These are phyloP conservation scores for Pissodes strobi DNA, from an alignment of 1,140 invertebrate genomes.

Conservation along the genomic window DNA sequence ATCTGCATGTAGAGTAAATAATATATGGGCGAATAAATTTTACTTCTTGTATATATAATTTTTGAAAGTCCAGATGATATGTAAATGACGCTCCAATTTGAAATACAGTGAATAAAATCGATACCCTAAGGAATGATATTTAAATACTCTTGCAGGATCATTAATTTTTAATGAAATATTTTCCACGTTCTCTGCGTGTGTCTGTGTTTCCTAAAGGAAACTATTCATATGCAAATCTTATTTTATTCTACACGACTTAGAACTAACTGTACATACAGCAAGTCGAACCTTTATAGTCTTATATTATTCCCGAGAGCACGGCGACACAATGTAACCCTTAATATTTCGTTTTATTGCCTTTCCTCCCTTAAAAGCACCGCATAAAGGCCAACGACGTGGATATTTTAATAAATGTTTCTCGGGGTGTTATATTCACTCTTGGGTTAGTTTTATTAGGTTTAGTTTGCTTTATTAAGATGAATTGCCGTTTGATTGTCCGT, in stretches of 20 bases:
- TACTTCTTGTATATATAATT: no score
- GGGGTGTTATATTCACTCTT: constrained; percentile 6
- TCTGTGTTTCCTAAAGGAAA: constrained; percentile 16
- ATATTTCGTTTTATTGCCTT: constrained; percentile 34
- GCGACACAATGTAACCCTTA: constrained; percentile 32
- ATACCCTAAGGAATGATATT: no score
- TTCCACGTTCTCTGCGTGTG: neutral
- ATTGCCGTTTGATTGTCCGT: neutral
- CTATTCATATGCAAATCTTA: constrained; percentile 30
- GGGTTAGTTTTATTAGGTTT: constrained; percentile 1
- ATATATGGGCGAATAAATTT: no score
- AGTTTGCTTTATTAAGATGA: constrained; percentile 4
- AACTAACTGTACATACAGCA: constrained; percentile 25
- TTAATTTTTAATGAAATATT: no score
- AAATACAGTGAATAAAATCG: no score
- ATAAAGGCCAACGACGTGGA: constrained; percentile 27
- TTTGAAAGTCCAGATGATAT: no score
- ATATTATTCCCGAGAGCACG: constrained; percentile 22
- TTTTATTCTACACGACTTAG: constrained; percentile 34
- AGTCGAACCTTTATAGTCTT: constrained; percentile 32
- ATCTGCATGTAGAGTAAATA: no score
- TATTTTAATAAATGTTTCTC: constrained; percentile 8
- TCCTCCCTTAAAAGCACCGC: constrained; percentile 31
- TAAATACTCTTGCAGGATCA: no score
- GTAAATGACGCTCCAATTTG: no score